Evolutionary conservation across 2,797 vertebrate genomes (phyloP).

Genomic region (Rhabdomys pumilio): DNA sequence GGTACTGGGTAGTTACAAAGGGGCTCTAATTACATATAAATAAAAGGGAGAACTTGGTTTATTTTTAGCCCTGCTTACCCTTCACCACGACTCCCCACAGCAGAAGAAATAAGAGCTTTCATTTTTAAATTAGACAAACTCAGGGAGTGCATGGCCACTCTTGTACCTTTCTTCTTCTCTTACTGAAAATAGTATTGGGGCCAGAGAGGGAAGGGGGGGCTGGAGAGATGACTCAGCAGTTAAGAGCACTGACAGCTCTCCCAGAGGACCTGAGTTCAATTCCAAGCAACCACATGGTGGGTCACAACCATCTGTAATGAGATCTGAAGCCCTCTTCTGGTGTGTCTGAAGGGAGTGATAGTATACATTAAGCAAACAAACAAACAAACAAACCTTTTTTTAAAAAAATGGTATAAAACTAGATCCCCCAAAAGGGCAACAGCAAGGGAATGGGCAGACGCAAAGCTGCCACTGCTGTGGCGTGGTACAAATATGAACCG

Average conservation of each 20-base stretch:
- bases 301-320: neutral
- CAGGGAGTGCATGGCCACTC: constrained; percentile 61
- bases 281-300: neutral
- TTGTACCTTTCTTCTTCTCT: constrained; percentile 9
- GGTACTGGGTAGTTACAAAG: constrained; percentile 75
- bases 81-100: constrained; percentile 31
- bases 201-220: too few species aligned
- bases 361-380: too few species aligned
- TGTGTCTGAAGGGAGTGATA: neutral
- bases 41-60: constrained; percentile 35
- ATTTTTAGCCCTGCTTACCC: constrained; percentile 80
- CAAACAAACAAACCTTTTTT: too few species aligned
- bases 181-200: constrained; percentile 48
- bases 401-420: too few species aligned
- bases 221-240: neutral
- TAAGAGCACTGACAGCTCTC: neutral
- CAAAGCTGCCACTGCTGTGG: neutral
- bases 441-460: neutral
- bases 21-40: constrained; percentile 71
- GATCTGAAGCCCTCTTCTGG: neutral
- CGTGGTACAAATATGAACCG: neutral
- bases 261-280: neutral
- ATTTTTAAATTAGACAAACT: constrained; percentile 55
- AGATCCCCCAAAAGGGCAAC: constrained; percentile 42
- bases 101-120: constrained; percentile 69